Base-by-base conservation (phyloP, 2,113 vertebrate genomes). In the Sander vitreus region DNA sequence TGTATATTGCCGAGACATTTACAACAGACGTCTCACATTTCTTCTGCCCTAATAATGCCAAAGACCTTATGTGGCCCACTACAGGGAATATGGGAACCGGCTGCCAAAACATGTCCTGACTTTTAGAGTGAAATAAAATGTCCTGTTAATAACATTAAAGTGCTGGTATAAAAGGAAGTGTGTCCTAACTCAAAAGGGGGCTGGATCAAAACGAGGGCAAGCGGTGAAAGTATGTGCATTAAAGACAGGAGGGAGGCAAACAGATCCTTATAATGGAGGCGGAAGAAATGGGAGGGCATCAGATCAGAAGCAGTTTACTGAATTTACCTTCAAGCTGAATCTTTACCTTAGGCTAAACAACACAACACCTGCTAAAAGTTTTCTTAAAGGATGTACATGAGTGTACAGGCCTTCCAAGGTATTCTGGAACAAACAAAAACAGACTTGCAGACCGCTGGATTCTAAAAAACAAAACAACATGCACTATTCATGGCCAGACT, bases 401-500 rank as follows among this genome's bases (percentile, higher is more conserved):
- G 90, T 80, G 83, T 90, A 86, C 79, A 83, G 88, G 85, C 77
- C 84, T 85, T 90, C 85, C 85, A 88, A 87, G 84, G 89, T 93
- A 86, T 91, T 92, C 89, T 86, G 90, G 76, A 92, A 93, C 89
- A 91, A 91, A 94, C 86, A 93, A 85, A 93, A 85, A 83, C 88
- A 89, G 87, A 85, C 87, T 89, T 82, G 83, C 89, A 95, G 93
- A 94, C 84, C 91, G 91, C 87, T 88, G 85, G 92, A 91, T 92
- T 91, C 87, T 89, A 90, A 90, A 89, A 94, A 91, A 91, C 85
- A 93, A 93, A 94, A 93, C 90, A 95, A 93, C 93, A 95, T 95
- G 78, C 92, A 95, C 92, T 95, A 96, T 96, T 95, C 94, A 95
- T 94, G 93, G 87, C 85, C 90, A 88, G 88, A 39, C 87, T 88